These are phyloP conservation scores for Dermolepida albohirtum DNA, from an alignment of 2,888 invertebrate genomes.

Conservation along the genomic window DNA sequence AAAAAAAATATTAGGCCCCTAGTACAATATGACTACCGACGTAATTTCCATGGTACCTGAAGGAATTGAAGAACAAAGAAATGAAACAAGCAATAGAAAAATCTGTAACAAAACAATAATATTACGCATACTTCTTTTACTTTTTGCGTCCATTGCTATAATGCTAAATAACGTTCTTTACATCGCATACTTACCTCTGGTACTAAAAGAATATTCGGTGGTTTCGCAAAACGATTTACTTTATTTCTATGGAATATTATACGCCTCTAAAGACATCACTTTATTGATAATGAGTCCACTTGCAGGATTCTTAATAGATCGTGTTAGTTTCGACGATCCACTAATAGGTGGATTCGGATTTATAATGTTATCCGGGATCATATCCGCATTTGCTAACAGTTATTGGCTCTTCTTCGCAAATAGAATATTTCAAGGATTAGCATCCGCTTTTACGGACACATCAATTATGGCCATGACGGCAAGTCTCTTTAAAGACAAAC, in stretches of 20 bases:
- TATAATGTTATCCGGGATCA: neutral
- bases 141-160: neutral
- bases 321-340: conserved; percentile 7
- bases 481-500: neutral
- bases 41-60: neutral
- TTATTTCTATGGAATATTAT: conserved; percentile 1
- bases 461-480: neutral
- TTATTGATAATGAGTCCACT: conserved; percentile 1
- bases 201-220: neutral
- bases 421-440: conserved; percentile 14
- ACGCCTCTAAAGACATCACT: conserved; percentile 15
- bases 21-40: too few species aligned
- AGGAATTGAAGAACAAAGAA: neutral
- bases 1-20: too few species aligned
- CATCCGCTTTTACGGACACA: conserved; percentile 3
- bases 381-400: conserved; percentile 13
- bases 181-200: neutral
- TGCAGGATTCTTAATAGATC: conserved; percentile 1
- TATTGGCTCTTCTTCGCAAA: conserved; percentile 19
- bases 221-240: neutral
- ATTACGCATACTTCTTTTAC: neutral
- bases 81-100: neutral
- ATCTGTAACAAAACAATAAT: neutral
- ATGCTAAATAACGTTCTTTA: conserved; percentile 13
- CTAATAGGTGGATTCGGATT: conserved; percentile 2